Conservation (phyloP, 2,797 vertebrate genomes). For the Pseudopleuronectes americanus region DNA sequence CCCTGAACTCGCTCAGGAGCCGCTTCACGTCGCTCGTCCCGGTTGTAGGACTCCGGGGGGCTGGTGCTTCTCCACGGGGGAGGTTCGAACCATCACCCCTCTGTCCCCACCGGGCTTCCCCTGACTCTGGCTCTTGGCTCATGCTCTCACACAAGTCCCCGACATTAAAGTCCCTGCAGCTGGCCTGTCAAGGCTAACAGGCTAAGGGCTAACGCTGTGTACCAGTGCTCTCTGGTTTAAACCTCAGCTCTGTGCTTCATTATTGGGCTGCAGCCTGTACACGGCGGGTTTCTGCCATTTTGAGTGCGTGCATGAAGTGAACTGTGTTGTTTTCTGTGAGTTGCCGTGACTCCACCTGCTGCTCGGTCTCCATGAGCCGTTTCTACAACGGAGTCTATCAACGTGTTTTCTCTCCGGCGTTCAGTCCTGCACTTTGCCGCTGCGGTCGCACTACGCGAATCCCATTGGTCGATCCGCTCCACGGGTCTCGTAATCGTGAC, state of each 20-base stretch:
- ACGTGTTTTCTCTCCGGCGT: not conserved
- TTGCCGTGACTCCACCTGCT: conserved; percentile 13
- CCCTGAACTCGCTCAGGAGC: conserved; percentile 63
- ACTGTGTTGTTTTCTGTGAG: conserved; percentile 16
- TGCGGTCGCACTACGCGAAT: conserved; percentile 14
- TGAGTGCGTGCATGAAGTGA: not conserved
- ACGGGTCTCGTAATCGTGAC: not conserved
- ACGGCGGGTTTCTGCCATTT: not conserved
- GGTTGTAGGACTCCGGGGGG: not conserved
- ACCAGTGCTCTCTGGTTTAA: not conserved
- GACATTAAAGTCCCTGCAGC: not conserved
- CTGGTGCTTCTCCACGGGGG: not conserved
- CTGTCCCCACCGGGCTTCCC: not conserved
- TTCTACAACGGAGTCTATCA: conserved; percentile 61
- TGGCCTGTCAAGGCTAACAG: not conserved
- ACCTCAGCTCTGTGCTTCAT: not conserved
- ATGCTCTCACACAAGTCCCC: not conserved
- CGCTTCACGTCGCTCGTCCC: conserved; percentile 50
- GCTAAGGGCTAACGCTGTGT: not conserved
- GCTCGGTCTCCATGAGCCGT: conserved; percentile 52
- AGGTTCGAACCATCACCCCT: conserved; percentile 5
- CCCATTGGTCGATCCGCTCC: conserved; percentile 68
- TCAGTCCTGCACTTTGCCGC: conserved; percentile 23
- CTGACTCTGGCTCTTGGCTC: conserved; percentile 5
- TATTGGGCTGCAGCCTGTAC: not conserved